Conservation (phyloP, 1,140 invertebrate species). For the Hypsibius dujardini region DNA sequence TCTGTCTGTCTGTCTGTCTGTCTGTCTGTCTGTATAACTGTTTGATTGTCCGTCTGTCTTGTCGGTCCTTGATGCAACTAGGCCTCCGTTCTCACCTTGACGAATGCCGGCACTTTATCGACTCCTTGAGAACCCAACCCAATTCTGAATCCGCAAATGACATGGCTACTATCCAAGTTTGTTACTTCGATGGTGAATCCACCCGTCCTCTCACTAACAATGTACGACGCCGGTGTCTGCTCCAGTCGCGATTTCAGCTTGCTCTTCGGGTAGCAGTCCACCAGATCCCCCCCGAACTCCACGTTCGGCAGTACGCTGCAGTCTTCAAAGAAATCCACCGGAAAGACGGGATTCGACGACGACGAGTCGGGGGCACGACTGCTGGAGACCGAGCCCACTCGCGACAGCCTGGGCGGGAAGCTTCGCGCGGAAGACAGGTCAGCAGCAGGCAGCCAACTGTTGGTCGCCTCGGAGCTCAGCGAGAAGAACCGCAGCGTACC, state of each 20-base stretch:
- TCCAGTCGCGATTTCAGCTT: conserved; percentile 81
- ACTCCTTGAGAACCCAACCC: conserved; percentile 67
- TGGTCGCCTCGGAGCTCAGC: neutral
- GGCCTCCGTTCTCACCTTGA: too few relatives aligned
- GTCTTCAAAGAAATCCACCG: conserved; percentile 91
- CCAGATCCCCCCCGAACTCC: conserved; percentile 79
- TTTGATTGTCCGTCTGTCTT: too few relatives aligned
- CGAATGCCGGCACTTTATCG: conserved; percentile 58
- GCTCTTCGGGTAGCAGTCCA: conserved; percentile 77
- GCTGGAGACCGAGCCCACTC: too few relatives aligned
- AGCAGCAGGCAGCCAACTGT: neutral
- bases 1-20: too few relatives aligned
- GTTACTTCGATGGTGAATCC: conserved; percentile 73
- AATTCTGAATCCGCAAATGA: conserved; percentile 60
- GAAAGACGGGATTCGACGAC: conserved; percentile 45
- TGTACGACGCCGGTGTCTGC: conserved; percentile 68
- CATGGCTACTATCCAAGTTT: conserved; percentile 67
- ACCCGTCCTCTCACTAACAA: conserved; percentile 64
- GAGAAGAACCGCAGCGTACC: conserved; percentile 8
- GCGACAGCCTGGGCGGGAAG: too few relatives aligned
- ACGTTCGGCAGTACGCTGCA: conserved; percentile 74
- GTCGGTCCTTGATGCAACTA: too few relatives aligned
- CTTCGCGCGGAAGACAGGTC: too few relatives aligned
- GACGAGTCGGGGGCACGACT: too few relatives aligned
- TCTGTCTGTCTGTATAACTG: too few relatives aligned